phyloP scores from a whole-genome alignment of 2,888 invertebrate genomes.

The Anoplius nigerrimus region DNA sequence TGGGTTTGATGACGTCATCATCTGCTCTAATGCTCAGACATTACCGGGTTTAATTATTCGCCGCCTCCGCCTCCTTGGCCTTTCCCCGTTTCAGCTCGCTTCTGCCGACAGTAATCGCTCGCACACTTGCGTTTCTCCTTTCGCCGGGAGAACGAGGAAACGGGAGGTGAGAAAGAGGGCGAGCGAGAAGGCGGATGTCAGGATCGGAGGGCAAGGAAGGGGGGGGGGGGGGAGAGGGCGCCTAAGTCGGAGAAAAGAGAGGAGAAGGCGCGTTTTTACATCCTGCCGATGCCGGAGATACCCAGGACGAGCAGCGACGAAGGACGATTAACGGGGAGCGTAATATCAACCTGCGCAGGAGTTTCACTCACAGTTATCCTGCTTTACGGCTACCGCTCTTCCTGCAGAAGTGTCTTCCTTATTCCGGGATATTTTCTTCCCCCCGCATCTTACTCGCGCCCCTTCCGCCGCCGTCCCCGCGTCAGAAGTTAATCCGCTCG shows the following conservation, averaged over 20 bases:
- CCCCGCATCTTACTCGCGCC: background rate
- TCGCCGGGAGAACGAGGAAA: constrained; percentile 19
- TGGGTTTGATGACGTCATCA: constrained; percentile 66
- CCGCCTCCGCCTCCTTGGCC: constrained; percentile 37
- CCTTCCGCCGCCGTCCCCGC: background rate
- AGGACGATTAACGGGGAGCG: constrained; percentile 24
- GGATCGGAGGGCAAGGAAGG: background rate
- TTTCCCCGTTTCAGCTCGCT: constrained; percentile 36
- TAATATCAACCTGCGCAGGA: constrained; percentile 21
- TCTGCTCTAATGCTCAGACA: constrained; percentile 64
- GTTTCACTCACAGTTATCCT: constrained; percentile 15
- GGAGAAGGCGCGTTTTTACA: constrained; percentile 21
- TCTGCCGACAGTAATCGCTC: constrained; percentile 44
- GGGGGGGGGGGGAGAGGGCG: background rate
- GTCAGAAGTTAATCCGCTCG: background rate
- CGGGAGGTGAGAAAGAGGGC: constrained; percentile 3
- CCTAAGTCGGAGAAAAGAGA: background rate
- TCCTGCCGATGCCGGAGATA: constrained; percentile 24
- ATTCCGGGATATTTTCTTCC: background rate
- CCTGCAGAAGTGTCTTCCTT: background rate
- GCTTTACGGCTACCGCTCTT: constrained; percentile 13
- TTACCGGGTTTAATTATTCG: constrained; percentile 67
- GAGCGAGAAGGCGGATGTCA: background rate
- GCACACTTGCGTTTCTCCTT: constrained; percentile 37
- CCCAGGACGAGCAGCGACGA: constrained; percentile 4